phyloP scores from a whole-genome alignment of 2,888 invertebrate species.

The Cataglyphis livida region DNA sequence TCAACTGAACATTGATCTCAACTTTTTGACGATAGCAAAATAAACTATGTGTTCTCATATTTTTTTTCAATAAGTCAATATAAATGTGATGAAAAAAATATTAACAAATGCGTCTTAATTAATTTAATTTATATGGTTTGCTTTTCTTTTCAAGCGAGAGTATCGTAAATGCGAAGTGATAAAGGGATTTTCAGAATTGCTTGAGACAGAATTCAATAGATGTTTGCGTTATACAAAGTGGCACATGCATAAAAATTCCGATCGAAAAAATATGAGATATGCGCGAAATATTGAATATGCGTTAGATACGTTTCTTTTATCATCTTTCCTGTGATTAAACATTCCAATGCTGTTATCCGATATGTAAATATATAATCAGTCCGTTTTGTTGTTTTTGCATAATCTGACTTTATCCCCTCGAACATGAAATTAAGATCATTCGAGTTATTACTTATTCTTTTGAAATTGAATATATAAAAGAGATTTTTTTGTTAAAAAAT shows the following conservation, averaged over 20 bases:
- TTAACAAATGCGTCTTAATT: background rate
- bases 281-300: slow-evolving; percentile 11
- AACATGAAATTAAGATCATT: background rate
- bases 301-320: slow-evolving; percentile 33
- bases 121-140: background rate
- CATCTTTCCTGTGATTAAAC: slow-evolving; percentile 47
- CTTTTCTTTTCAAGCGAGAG: background rate
- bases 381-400: slow-evolving; percentile 1
- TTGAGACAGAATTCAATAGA: background rate
- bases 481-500: background rate
- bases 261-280: background rate
- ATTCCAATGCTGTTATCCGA: slow-evolving; percentile 30
- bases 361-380: slow-evolving; percentile 15
- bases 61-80: background rate
- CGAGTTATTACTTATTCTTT: background rate
- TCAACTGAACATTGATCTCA: background rate
- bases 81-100: background rate
- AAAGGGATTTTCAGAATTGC: background rate
- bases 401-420: background rate
- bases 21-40: background rate
- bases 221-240: background rate
- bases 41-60: background rate
- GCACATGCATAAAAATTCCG: slow-evolving; percentile 14
- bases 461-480: background rate
- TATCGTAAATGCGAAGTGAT: slow-evolving; percentile 12